Percentiles rank a stretch among this genome's conserved stretches.
Conservation (phyloP, 2,113 vertebrate species). For the Myiagra hebetior region DNA sequence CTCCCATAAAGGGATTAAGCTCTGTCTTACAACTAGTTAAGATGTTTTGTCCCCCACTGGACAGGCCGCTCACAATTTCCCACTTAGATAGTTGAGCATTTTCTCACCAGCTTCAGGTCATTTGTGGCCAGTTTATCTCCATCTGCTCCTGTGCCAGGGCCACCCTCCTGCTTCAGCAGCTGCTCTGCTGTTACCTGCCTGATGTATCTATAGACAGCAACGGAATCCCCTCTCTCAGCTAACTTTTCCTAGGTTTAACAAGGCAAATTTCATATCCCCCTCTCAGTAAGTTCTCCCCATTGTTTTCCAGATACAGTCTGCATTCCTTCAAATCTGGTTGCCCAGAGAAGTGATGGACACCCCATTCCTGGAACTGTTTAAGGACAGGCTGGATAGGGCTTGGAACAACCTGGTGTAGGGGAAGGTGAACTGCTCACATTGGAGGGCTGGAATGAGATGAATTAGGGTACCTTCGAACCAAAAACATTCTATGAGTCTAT, state of each 20-base stretch:
- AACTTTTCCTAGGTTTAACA: neutral
- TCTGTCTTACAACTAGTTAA: neutral
- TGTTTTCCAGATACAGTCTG: neutral
- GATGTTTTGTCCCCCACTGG: neutral
- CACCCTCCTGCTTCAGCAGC: neutral
- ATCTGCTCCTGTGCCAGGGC: neutral
- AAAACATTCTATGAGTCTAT: neutral
- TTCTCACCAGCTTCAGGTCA: neutral
- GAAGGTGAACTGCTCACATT: neutral
- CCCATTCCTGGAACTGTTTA: no score
- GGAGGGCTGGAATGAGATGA: neutral
- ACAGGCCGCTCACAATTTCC: neutral
- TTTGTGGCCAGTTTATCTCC: neutral
- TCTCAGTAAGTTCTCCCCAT: neutral
- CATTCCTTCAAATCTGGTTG: neutral
- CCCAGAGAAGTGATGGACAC: neutral
- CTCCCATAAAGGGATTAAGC: neutral
- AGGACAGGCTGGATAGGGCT: neutral
- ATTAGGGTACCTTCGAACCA: neutral
- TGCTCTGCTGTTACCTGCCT: neutral
- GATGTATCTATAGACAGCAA: neutral
- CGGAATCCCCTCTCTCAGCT: neutral
- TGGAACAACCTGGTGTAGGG: neutral
- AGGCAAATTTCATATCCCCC: neutral
- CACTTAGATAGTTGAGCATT: neutral